Evolutionary conservation across 2,113 vertebrate genomes (phyloP).

Genomic region (Actenoides hombroni): DNA sequence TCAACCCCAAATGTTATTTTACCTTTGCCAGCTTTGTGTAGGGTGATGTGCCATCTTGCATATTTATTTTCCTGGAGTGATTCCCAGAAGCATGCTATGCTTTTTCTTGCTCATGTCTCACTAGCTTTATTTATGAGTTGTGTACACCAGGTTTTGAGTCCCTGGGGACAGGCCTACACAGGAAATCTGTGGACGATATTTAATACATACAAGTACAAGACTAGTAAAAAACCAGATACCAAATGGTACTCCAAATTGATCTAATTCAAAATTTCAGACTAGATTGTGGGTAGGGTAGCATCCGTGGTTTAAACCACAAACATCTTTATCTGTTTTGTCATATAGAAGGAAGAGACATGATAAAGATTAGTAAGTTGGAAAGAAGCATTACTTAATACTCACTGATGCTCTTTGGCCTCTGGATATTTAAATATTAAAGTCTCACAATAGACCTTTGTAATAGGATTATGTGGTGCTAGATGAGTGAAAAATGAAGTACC

Average conservation of each 20-base stretch:
- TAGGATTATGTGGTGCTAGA: neutral
- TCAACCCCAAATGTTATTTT: constrained; percentile 55
- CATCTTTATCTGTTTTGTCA: neutral
- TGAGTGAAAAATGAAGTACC: neutral
- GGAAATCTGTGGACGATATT: neutral
- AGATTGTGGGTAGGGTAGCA: neutral
- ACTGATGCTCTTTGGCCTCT: neutral
- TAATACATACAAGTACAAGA: neutral
- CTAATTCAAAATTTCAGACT: neutral
- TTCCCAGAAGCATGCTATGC: constrained; percentile 44
- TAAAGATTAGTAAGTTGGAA: neutral
- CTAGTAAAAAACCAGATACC: neutral
- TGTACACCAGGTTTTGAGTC: constrained; percentile 20
- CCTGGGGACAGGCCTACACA: neutral
- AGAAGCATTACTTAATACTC: neutral
- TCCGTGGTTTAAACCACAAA: neutral
- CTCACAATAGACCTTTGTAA: neutral
- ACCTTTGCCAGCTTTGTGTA: constrained; percentile 45
- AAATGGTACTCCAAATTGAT: neutral
- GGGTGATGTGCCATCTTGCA: constrained; percentile 57
- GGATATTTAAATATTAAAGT: neutral
- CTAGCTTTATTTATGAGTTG: constrained; percentile 50
- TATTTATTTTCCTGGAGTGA: constrained; percentile 66
- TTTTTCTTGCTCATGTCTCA: constrained; percentile 48
- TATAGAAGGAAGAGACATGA: neutral